Evolutionary conservation across 1,140 invertebrate species (phyloP).

Genomic region (Polypedilum vanderplanki): DNA sequence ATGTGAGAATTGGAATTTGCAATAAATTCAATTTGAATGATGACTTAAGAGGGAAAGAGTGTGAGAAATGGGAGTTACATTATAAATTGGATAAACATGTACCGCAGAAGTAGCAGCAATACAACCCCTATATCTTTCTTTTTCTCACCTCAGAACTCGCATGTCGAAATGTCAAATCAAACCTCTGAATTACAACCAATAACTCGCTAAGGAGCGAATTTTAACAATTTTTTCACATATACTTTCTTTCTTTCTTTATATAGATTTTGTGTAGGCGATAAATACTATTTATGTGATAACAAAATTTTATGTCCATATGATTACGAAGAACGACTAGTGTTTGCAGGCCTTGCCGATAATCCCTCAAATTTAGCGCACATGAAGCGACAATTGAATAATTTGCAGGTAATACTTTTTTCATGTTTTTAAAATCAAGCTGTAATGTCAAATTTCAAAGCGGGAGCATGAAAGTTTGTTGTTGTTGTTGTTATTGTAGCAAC

Average conservation of each 20-base stretch:
- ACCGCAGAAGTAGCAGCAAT: background rate
- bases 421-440: background rate
- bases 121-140: background rate
- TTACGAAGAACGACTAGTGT: constrained; percentile 84
- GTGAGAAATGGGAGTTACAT: background rate
- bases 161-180: background rate
- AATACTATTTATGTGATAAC: constrained; percentile 88
- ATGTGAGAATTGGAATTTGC: background rate
- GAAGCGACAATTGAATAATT: constrained; percentile 73
- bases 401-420: constrained; percentile 51
- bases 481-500: background rate
- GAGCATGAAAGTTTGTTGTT: too few species aligned
- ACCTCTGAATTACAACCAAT: background rate
- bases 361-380: constrained; percentile 79
- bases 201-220: too few species aligned
- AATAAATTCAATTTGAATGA: background rate
- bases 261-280: constrained; percentile 92
- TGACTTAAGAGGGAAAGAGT: background rate
- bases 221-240: too few species aligned
- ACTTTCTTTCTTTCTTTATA: constrained; percentile 30
- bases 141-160: background rate
- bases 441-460: too few species aligned
- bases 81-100: constrained; percentile 12
- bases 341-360: constrained; percentile 82
- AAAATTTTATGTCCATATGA: constrained; percentile 92